Evolutionary conservation across 1,140 invertebrate genomes (phyloP), one percentile per base, ranked within the genome.

Genomic region (Drosophila setifemur): DNA sequence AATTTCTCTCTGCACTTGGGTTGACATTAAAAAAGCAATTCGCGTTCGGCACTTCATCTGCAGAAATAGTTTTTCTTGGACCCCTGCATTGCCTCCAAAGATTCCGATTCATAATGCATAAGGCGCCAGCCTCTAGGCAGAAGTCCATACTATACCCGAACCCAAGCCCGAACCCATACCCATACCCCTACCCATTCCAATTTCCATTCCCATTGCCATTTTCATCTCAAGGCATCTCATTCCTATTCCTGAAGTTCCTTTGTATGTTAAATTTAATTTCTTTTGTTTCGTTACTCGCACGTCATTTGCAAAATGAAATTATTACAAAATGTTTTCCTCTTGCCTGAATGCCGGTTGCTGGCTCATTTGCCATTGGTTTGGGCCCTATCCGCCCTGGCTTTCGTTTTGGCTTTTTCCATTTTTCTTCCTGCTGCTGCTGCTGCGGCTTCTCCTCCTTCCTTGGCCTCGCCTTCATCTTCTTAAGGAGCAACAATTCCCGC

Each of bases 241-340:
- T 49, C 57, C 69, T 50, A 63, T 55, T 43, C 37, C 18, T 25
- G 35, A 48, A 47, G 31, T 54, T 75, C 72, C 74, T 88, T 88
- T 75, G 73, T 78, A 88, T 78, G 85, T 88, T 88, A 76, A 88
- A 88, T 75, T 86, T 86, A 86, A 86, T 79, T 83, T 88, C 83
- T 88, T 88, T 88, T 88, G 83, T 88, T 88, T 88, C 78, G 83
- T 88, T 88, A 83, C 77, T 88, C 71, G 83, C 78, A 88, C 83
- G 83, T 88, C 83, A 88, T 83, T 88, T 88, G 83, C 83, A 88
- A 88, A 88, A 88, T 87, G 74, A 88, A 88, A 88, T 88, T 88
- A 88, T 88, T 83, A 88, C 78, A 88, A 75, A 88, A 88, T 88
- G 64, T 75, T 78, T 63, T 75, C 44, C 64, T 60, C 31, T 28